Percentiles rank a stretch among this genome's conserved stretches.
Evolutionary conservation across 2,113 vertebrate genomes (phyloP).

Genomic region (Physeter macrocephalus): DNA sequence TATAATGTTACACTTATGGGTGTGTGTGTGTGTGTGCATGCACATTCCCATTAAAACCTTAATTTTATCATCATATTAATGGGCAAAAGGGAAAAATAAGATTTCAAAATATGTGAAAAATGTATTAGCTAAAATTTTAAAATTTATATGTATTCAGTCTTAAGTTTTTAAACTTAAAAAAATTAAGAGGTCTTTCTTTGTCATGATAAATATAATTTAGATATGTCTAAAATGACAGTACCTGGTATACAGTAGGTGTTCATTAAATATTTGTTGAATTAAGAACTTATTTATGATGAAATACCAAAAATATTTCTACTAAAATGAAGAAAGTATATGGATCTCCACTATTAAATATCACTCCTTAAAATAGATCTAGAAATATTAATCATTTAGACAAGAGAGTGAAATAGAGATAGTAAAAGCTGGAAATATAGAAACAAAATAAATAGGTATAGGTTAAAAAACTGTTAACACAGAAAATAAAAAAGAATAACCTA

Average conservation of each 20-base stretch:
- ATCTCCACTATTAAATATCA: neutral
- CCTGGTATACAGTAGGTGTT: neutral
- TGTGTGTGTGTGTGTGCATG: neutral
- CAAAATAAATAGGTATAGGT: neutral
- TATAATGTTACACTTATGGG: neutral
- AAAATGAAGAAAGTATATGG: neutral
- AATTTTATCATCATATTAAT: neutral
- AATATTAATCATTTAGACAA: neutral
- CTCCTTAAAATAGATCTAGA: neutral
- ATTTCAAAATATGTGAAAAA: neutral
- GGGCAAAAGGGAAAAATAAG: neutral
- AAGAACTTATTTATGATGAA: neutral
- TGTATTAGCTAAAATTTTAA: neutral
- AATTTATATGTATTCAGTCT: neutral
- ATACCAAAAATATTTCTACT: neutral
- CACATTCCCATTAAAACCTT: neutral
- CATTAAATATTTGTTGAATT: neutral
- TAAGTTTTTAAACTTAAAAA: neutral
- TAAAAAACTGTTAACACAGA: neutral
- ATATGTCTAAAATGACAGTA: neutral
- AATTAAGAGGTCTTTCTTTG: neutral
- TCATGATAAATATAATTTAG: neutral
- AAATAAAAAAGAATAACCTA: neutral
- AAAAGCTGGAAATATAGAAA: neutral
- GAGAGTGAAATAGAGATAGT: neutral